These are phyloP conservation scores for Byasa hedistus DNA, from an alignment of 2,888 invertebrate genomes.

Conservation along the genomic window DNA sequence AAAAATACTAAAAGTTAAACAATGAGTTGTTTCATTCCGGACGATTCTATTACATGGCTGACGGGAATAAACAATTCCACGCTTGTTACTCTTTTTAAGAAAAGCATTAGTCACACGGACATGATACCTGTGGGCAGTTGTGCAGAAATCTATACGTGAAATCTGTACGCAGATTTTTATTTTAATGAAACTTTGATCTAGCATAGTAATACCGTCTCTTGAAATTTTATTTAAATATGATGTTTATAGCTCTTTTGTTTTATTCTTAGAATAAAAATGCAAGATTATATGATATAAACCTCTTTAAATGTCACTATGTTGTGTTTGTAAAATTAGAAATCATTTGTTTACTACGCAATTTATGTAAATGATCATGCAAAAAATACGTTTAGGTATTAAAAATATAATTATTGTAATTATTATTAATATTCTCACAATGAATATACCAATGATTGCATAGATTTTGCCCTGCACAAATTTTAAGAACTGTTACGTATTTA, in stretches of 20 bases:
- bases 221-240: too few species aligned
- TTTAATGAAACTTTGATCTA: conserved; percentile 7
- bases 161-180: conserved; percentile 14
- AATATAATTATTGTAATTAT: neutral
- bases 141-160: conserved; percentile 17
- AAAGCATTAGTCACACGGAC: conserved; percentile 29
- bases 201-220: too few species aligned
- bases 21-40: conserved; percentile 13
- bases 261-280: too few species aligned
- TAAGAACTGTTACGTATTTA: conserved; percentile 37
- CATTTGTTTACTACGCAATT: neutral
- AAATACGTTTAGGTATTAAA: neutral
- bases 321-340: neutral
- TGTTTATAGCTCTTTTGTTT: too few species aligned
- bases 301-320: too few species aligned
- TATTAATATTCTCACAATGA: neutral
- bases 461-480: conserved; percentile 30
- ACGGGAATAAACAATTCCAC: conserved; percentile 24
- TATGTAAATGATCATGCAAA: neutral
- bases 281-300: too few species aligned
- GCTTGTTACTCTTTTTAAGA: conserved; percentile 24
- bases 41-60: conserved; percentile 12
- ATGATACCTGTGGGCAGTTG: conserved; percentile 7
- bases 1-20: conserved; percentile 20
- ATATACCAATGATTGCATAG: conserved; percentile 21